Conservation (phyloP, 1,140 invertebrate species). For the Panagrolaimus sp. region DNA sequence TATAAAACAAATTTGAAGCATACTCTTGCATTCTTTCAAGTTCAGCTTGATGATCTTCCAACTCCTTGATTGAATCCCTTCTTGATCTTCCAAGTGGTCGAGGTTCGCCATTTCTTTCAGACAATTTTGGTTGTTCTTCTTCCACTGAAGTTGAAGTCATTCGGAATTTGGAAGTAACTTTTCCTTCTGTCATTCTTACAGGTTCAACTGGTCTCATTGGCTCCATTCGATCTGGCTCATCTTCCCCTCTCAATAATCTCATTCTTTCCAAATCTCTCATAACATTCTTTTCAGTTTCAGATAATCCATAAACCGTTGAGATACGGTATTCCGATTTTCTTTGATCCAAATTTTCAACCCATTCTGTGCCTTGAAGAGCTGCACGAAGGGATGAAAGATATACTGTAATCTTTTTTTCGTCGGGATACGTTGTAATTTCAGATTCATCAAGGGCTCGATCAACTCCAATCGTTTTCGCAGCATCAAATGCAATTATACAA, state of each 20-base stretch:
- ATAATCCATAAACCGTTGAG: not conserved
- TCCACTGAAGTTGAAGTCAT: too few relatives aligned
- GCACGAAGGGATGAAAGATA: not conserved
- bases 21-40: conserved; percentile 1
- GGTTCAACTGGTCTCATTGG: not conserved
- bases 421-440: conserved; percentile 20
- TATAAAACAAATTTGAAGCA: too few relatives aligned
- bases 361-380: conserved; percentile 7
- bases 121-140: too few relatives aligned
- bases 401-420: conserved; percentile 17
- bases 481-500: conserved; percentile 30
- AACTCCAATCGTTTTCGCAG: conserved; percentile 25
- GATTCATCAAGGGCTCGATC: not conserved
- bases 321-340: conserved; percentile 11
- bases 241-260: not conserved
- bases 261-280: not conserved
- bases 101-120: too few relatives aligned
- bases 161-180: not conserved
- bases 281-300: conserved; percentile 8
- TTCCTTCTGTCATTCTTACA: not conserved
- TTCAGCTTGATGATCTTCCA: conserved; percentile 2
- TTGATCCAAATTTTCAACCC: conserved; percentile 13
- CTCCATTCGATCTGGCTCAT: not conserved
- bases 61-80: not conserved
- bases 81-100: not conserved